Evolutionary conservation across 2,888 invertebrate genomes (phyloP).

Genomic region (Platynereis dumerilii): DNA sequence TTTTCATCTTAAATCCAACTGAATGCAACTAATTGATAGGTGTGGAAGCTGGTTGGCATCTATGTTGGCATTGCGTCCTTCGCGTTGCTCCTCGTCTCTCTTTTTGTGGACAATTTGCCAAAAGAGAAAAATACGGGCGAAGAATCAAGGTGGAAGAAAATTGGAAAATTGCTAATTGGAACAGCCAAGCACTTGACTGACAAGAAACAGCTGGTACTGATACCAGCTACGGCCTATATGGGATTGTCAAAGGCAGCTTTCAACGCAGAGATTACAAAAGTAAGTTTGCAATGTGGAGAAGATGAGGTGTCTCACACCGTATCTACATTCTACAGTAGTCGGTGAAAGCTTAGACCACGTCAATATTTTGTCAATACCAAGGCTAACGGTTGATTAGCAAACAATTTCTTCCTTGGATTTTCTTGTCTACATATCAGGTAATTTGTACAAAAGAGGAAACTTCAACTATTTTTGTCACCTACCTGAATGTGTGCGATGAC

Average conservation of each 20-base stretch:
- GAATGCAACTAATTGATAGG: conserved; percentile 26
- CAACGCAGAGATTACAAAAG: conserved; percentile 73
- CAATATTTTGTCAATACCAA: too few species aligned
- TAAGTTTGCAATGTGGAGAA: too few species aligned
- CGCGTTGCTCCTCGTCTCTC: conserved; percentile 84
- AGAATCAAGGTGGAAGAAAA: background rate
- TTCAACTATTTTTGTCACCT: too few species aligned
- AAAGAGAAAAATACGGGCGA: conserved; percentile 19
- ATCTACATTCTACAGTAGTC: too few species aligned
- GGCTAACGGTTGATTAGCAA: too few species aligned
- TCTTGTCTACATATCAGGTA: too few species aligned
- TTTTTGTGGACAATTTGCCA: conserved; percentile 76
- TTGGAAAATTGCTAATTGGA: conserved; percentile 58
- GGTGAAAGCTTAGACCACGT: too few species aligned
- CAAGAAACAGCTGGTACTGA: conserved; percentile 88
- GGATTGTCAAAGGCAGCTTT: conserved; percentile 98
- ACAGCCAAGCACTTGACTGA: conserved; percentile 84
- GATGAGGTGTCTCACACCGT: too few species aligned
- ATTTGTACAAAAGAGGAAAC: too few species aligned
- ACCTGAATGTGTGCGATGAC: too few species aligned
- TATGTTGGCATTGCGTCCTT: conserved; percentile 33
- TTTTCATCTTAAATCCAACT: too few species aligned
- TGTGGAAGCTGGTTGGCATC: conserved; percentile 39
- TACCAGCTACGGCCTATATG: conserved; percentile 94
- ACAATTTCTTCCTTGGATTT: too few species aligned